A percentile compares a stretch with the other conserved stretches of the same genome.
These are phyloP conservation scores for Caerostris darwini DNA, from an alignment of 1,140 invertebrate species.

Conservation along the genomic window DNA sequence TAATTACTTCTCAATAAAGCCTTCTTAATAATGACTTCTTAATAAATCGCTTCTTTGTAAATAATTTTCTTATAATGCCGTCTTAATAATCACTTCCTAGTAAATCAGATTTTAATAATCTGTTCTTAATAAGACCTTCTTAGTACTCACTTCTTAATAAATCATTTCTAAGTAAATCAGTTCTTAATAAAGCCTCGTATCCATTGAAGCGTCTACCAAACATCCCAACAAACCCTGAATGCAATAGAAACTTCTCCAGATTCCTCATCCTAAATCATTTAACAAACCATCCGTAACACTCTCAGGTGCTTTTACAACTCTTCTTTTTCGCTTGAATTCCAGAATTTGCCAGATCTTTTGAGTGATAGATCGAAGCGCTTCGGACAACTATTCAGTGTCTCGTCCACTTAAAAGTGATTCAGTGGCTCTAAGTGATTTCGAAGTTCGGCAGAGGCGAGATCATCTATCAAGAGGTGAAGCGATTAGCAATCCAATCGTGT, in stretches of 20 bases:
- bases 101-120: no score
- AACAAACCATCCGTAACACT: no score
- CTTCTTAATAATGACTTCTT: no score
- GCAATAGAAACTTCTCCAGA: neutral
- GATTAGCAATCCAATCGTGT: constrained; percentile 6
- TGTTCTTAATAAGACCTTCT: no score
- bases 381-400: constrained; percentile 17
- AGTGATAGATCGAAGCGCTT: constrained; percentile 33
- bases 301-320: neutral
- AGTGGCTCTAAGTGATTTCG: neutral
- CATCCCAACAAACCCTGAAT: neutral
- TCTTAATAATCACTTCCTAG: no score
- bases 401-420: constrained; percentile 38
- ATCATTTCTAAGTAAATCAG: no score
- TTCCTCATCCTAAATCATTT: neutral
- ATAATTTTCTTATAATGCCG: no score
- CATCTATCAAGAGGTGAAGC: constrained; percentile 20
- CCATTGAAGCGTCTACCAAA: neutral
- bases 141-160: no score
- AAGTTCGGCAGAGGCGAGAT: neutral
- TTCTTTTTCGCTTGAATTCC: neutral
- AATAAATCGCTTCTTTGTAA: no score
- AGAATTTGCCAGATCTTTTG: neutral
- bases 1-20: no score
- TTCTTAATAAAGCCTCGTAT: neutral